Conservation (phyloP, 2,113 vertebrate genomes). For the Tupaia chinensis region DNA sequence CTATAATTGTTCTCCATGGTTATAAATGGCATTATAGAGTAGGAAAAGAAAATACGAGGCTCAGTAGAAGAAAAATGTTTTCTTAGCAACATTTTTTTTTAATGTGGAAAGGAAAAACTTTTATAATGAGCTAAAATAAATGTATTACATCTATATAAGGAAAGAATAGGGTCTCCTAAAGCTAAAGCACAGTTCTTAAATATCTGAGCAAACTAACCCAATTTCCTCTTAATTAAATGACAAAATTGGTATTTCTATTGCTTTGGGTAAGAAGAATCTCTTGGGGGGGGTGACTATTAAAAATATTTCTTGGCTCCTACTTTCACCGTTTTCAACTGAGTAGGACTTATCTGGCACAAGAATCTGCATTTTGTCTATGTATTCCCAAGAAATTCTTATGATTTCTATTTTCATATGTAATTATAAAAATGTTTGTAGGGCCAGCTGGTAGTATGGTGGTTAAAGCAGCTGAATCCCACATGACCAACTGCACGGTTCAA, state of each 20-base stretch:
- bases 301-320: not conserved
- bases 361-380: conserved; percentile 7
- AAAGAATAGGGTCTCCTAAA: not conserved
- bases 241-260: not conserved
- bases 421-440: not conserved
- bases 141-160: not conserved
- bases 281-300: not conserved
- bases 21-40: conserved; percentile 65
- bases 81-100: not conserved
- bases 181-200: not conserved
- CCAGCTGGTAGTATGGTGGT: no score
- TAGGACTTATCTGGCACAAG: not conserved
- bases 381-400: not conserved
- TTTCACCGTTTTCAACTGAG: not conserved
- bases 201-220: not conserved
- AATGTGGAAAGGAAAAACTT: not conserved
- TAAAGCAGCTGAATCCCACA: no score
- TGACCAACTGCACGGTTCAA: no score
- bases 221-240: not conserved
- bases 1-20: conserved; percentile 53
- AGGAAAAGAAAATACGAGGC: not conserved
- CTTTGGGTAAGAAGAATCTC: not conserved
- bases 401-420: not conserved
- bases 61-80: conserved; percentile 38
- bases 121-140: conserved; percentile 29